Evolutionary conservation across 2,888 invertebrate genomes (phyloP), one percentile per base, ranked within the genome.

Genomic region (Prenolepis imparis): DNA sequence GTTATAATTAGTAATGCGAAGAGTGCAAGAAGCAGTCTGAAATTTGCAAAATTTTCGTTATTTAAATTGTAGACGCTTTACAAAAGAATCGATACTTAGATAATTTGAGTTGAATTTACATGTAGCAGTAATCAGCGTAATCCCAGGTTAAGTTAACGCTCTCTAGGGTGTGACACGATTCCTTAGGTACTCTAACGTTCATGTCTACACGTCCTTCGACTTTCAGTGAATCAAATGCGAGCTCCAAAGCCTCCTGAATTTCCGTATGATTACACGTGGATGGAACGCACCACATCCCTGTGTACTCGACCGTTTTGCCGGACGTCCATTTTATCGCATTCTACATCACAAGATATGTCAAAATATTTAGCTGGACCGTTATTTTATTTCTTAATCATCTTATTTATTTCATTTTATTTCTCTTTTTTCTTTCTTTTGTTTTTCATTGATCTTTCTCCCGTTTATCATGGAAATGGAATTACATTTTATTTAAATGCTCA

Each of bases 201-300:
- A 94, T 84, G 68, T 93, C 91, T 4, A 94, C 85, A 4, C 91
- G 90, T 44, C 90, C 91, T 21, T 90, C 89, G 1, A 90, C 88
- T 80, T 89, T 91, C 18, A 94, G 85, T 3, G 92, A 90, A 77
- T 91, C 91, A 64, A 94, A 86, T 4, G 89, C 90, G 57, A 91
- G 61, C 59, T 92, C 91, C 44, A 94, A 82, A 57, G 92, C 89
- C 57, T 92, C 90, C 63, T 88, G 87, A 39, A 94, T 87, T 44
- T 94, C 94, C 15, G 88, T 75, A 18, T 89, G 67, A 55, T 89
- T 92, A 90, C 94, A 94, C 39, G 89, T 91, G 18, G 94, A 94
- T 3, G 94, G 94, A 4, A 94, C 91, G 85, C 94, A 94, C 92
- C 92, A 94, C 73, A 92, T 87, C 94, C 94, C 94, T 39, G 92